A percentile compares a stretch with the other conserved stretches of the same genome.
Evolutionary conservation across 2,888 invertebrate genomes (phyloP).

Genomic region (Limnephilus rhombicus): DNA sequence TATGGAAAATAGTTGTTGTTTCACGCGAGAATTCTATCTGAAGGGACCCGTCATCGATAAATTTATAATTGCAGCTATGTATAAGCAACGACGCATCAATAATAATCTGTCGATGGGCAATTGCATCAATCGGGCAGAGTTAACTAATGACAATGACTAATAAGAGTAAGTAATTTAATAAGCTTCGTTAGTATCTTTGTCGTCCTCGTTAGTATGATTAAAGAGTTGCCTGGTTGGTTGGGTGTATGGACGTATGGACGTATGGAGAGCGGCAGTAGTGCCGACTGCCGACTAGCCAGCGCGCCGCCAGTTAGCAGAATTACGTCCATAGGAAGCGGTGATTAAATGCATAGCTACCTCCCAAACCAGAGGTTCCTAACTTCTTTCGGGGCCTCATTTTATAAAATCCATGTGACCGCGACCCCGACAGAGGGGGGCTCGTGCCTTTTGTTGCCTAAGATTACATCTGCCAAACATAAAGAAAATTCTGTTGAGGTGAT

Average conservation of each 20-base stretch:
- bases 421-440: too few relatives aligned
- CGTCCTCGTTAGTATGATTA: neutral
- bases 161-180: neutral
- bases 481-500: too few relatives aligned
- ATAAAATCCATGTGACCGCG: neutral
- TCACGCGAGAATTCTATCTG: neutral
- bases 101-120: neutral
- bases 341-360: neutral
- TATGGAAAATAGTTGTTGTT: neutral
- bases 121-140: neutral
- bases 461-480: too few relatives aligned
- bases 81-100: neutral
- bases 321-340: slow-evolving; percentile 20
- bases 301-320: neutral
- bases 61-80: neutral
- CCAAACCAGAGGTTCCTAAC: neutral
- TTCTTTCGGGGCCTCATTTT: too few relatives aligned
- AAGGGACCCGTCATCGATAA: neutral
- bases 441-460: too few relatives aligned
- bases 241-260: neutral
- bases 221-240: neutral
- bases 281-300: neutral
- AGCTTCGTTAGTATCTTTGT: neutral
- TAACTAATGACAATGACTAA: neutral
- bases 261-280: neutral